Evolutionary conservation across 2,113 vertebrate genomes (phyloP).

Genomic region (Holacanthus passer): DNA sequence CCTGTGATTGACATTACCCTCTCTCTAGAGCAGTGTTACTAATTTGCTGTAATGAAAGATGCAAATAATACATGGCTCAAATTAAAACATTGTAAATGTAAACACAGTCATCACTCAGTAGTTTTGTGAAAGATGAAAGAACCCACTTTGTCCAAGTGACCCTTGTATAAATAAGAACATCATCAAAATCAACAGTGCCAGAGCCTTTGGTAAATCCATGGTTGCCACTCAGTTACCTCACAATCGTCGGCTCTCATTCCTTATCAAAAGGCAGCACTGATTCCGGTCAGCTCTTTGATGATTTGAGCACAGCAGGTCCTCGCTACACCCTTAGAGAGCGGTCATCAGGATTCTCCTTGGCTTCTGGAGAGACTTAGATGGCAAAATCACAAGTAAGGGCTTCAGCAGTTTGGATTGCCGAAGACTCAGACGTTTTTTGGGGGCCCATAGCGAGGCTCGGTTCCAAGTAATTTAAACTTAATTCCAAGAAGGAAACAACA

Average conservation of each 20-base stretch:
- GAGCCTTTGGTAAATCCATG: neutral
- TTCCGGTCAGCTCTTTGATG: constrained; percentile 24
- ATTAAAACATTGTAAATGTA: neutral
- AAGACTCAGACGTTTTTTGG: neutral
- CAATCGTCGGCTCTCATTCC: neutral
- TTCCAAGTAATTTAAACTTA: too few relatives aligned
- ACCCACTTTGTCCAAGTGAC: neutral
- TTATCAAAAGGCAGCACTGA: constrained; percentile 21
- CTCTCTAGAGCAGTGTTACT: neutral
- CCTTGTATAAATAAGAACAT: neutral
- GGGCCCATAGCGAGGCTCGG: too few relatives aligned
- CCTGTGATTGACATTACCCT: constrained; percentile 25
- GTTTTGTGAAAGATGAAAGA: neutral
- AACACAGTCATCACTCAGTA: neutral
- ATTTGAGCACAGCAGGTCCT: constrained; percentile 37
- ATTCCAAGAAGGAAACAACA: too few relatives aligned
- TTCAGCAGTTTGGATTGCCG: neutral
- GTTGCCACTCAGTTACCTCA: neutral
- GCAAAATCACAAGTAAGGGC: constrained; percentile 12
- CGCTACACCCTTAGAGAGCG: constrained; percentile 2
- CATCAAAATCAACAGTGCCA: neutral
- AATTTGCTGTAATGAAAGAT: neutral
- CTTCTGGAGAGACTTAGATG: constrained; percentile 3
- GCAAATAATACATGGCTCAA: neutral
- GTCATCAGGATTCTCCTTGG: constrained; percentile 31